Evolutionary conservation across 2,113 vertebrate species (phyloP).

Genomic region (Tachysurus fulvidraco): DNA sequence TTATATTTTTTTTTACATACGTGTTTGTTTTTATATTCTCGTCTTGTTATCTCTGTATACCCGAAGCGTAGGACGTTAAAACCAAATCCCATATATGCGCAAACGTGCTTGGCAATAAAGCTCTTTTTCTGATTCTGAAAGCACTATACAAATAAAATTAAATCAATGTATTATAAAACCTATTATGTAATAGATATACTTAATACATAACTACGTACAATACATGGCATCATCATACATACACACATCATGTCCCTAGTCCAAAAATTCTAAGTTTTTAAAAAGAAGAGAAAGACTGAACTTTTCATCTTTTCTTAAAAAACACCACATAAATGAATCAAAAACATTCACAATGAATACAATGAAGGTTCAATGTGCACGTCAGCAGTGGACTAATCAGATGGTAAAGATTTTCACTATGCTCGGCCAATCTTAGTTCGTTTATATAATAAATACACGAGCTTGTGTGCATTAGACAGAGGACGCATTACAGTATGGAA

Average conservation of each 20-base stretch:
- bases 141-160: neutral
- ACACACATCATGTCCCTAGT: neutral
- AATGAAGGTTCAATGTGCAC: too few relatives aligned
- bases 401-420: too few relatives aligned
- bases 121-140: too few relatives aligned
- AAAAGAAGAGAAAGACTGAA: neutral
- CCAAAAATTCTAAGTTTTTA: neutral
- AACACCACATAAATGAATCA: neutral
- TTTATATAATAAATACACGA: neutral
- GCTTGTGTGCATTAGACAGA: neutral
- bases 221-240: neutral
- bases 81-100: too few relatives aligned
- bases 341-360: neutral
- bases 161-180: neutral
- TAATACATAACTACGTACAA: neutral
- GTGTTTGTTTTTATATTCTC: too few relatives aligned
- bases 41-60: too few relatives aligned
- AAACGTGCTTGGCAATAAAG: too few relatives aligned
- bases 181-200: neutral
- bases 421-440: neutral
- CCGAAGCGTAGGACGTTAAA: too few relatives aligned
- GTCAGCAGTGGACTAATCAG: neutral
- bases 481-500: neutral
- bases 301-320: neutral
- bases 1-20: too few relatives aligned